These are phyloP conservation scores for Hypolimnas misippus DNA, from an alignment of 2,888 invertebrate genomes.

Conservation along the genomic window DNA sequence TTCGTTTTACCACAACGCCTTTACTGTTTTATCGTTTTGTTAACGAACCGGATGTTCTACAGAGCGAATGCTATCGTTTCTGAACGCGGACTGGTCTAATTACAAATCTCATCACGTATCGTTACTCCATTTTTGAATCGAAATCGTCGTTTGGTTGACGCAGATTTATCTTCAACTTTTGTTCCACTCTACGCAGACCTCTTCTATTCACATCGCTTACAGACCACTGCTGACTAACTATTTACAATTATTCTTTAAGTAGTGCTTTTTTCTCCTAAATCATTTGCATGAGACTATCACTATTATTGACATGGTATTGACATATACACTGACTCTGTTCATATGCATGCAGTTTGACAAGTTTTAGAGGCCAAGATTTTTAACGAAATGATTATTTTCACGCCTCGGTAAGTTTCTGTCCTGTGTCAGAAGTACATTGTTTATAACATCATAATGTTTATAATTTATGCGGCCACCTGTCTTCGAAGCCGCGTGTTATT, in stretches of 20 bases:
- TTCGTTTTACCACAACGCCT: conserved; percentile 2
- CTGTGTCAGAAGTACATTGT: conserved; percentile 46
- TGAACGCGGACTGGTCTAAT: conserved; percentile 31
- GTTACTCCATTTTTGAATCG: conserved; percentile 37
- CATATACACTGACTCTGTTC: background rate
- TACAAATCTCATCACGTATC: conserved; percentile 42
- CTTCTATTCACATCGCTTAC: conserved; percentile 68
- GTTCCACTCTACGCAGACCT: conserved; percentile 73
- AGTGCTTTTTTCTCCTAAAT: conserved; percentile 7
- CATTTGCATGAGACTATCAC: conserved; percentile 17
- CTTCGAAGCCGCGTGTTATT: conserved; percentile 49
- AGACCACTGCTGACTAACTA: conserved; percentile 28
- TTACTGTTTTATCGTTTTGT: conserved; percentile 23
- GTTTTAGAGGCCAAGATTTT: conserved; percentile 30
- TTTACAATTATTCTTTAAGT: background rate
- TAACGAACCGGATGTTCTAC: conserved; percentile 40
- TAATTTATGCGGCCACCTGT: conserved; percentile 61
- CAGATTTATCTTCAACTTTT: conserved; percentile 48
- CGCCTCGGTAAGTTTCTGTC: conserved; percentile 46
- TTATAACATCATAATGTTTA: conserved; percentile 49
- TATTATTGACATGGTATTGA: background rate
- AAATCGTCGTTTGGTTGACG: conserved; percentile 40
- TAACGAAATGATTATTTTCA: conserved; percentile 47
- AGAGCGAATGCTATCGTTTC: conserved; percentile 39
- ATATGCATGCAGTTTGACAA: conserved; percentile 46